Conservation (phyloP, 37 sponge, comb jelly and placozoan species). For the Cladorhizidae sp. region DNA sequence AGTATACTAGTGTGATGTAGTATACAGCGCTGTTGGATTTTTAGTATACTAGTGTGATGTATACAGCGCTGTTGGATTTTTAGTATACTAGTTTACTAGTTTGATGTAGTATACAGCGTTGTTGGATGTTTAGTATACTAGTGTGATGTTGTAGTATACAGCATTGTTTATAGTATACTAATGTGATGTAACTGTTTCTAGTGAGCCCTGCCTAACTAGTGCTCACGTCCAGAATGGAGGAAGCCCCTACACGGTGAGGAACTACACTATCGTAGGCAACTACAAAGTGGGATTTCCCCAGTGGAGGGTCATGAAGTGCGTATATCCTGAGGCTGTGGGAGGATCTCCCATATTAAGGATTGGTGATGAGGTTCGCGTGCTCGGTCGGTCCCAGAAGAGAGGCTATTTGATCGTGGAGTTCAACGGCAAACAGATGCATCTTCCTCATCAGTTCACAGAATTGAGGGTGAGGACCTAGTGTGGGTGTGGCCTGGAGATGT, state of each 20-base stretch:
- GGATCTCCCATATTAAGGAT: constrained; percentile 13
- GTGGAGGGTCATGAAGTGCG: constrained; percentile 77
- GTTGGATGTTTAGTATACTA: too few species aligned
- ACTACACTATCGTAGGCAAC: constrained; percentile 85
- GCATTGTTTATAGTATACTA: too few species aligned
- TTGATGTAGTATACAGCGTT: too few species aligned
- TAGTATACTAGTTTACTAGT: too few species aligned
- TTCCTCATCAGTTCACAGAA: constrained; percentile 83
- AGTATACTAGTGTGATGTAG: too few species aligned
- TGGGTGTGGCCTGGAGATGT: too few species aligned
- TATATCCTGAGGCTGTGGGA: constrained; percentile 43
- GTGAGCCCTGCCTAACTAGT: neutral
- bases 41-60: too few species aligned
- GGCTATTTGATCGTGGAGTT: constrained; percentile 78
- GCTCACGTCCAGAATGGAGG: constrained; percentile 8
- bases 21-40: too few species aligned
- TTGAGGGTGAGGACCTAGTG: constrained; percentile 50
- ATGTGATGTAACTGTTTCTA: neutral
- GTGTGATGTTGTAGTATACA: too few species aligned
- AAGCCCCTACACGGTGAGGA: constrained; percentile 31
- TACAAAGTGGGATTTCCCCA: constrained; percentile 84
- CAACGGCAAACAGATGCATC: constrained; percentile 49
- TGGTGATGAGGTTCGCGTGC: constrained; percentile 72
- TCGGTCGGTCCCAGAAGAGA: constrained; percentile 73
- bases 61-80: too few species aligned